Conservation (phyloP, 1,140 invertebrate species). For the Caenorhabditis tropicalis region DNA sequence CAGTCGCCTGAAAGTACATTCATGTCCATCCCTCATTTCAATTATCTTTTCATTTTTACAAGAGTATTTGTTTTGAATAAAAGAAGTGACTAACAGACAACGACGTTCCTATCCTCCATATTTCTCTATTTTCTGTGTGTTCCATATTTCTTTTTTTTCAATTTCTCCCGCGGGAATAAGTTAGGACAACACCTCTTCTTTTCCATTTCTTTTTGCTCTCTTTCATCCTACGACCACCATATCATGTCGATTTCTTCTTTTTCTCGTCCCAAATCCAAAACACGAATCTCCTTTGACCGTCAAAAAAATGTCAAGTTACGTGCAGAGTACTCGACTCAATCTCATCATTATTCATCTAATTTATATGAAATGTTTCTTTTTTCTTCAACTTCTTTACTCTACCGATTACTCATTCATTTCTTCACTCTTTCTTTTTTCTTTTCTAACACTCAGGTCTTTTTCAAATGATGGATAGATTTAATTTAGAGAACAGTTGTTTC, state of each 20-base stretch:
- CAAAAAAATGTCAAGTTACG: not conserved
- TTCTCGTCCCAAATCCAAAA: not conserved
- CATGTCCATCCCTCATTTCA: too few relatives aligned
- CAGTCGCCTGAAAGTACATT: too few relatives aligned
- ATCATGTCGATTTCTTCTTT: not conserved
- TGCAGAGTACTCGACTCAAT: not conserved
- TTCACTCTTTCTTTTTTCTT: not conserved
- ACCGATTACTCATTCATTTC: not conserved
- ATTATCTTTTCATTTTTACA: too few relatives aligned
- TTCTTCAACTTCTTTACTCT: not conserved
- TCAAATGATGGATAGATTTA: not conserved
- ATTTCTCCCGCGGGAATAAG: not conserved
- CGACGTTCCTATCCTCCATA: not conserved
- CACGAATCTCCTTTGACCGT: not conserved
- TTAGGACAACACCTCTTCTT: not conserved
- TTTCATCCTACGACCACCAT: not conserved
- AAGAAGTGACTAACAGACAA: too few relatives aligned
- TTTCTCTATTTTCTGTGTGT: not conserved
- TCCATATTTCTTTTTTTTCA: constrained; percentile 3
- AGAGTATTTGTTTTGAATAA: too few relatives aligned
- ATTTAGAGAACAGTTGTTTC: not conserved
- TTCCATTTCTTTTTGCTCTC: not conserved
- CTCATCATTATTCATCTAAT: constrained; percentile 13
- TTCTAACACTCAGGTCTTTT: not conserved
- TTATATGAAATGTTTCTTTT: not conserved